Evolutionary conservation across 2,797 vertebrate genomes (phyloP), one percentile per base, ranked within the genome.

Genomic region (Leptatherina wallacei): DNA sequence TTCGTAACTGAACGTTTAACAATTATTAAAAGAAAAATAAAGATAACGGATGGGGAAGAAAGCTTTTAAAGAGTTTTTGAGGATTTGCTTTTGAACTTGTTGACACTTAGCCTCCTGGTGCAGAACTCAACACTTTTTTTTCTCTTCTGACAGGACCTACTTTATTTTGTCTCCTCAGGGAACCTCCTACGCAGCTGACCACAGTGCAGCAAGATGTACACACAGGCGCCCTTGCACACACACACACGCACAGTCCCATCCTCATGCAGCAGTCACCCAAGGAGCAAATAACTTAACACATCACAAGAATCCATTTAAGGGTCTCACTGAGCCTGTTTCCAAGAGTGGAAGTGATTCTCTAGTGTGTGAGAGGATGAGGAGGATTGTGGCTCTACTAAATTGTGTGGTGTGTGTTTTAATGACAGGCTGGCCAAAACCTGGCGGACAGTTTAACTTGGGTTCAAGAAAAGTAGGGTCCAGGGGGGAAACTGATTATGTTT

Each of bases 211-310:
- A 44, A 83, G 71, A 77, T 56, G 61, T 20, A 75, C 65, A 79
- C 61, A 7, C 63, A 2, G 8, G 18, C 18, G 9, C 61, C 36
- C 63, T 14, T 32, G n/a, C 0, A 38, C 38, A 30, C 49, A 55
- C 29, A 61, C 22, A 32, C 35, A 24, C 24, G 30, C 65, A 65
- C 8, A 29, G 44, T 18, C 42, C 30, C 6, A 27, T 12, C 30
- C 65, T 71, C 76, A 51, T 57, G 59, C 68, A 44, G 67, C 65
- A 67, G 67, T 69, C 80, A 79, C 69, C 71, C 69, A 62, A 75
- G 82, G 77, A 65, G 65, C 75, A 81, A 72, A 71, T 57, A 42
- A 82, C 77, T 85, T 84, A 81, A 80, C 82, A 77, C 84, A 80
- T 78, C 69, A 75, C 12, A 13, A 73, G 75, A 84, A 82, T 80